Evolutionary conservation across 1,140 invertebrate genomes (phyloP), one percentile per base, ranked within the genome.

Genomic region (Nasonia vitripennis): DNA sequence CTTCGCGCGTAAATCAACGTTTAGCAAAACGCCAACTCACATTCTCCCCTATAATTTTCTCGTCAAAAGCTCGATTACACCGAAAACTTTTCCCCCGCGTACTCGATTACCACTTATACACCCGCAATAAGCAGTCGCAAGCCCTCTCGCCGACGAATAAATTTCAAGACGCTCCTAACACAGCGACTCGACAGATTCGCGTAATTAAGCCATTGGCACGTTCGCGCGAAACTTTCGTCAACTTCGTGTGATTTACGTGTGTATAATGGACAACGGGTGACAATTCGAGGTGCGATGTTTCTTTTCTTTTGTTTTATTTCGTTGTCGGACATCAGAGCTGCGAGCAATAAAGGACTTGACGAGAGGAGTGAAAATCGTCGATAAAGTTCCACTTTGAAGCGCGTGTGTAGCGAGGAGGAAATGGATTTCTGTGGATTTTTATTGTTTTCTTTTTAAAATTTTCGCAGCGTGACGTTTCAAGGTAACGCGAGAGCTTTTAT

Each of bases 151-250:
- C 62, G 62, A 67, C 62, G 62, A 17, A 14, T 67, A 67, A 67
- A 67, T n/a, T 67, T 67, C 17, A 27, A 27, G 11, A 67, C 62
- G 62, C 14, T 20, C 14, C 62, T 27, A 17, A 37, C 4, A 37
- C n/a, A n/a, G 14, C 20, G 5, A 4, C 27, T 27, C 5, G 62
- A 17, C n/a, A n/a, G 62, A n/a, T 67, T 67, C 62, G 62, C 2
- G 62, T 67, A 67, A 67, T 67, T 67, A 67, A 67, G 62, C 62
- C 62, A 67, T 67, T 20, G 62, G 12, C 62, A 67, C 62, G 62
- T 67, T 45, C 9, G 41, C 41, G 41, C 7, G 41, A 45, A 45
- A 45, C 41, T 45, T 45, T 45, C 41, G 41, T 45, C 41, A 45
- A 45, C 41, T 45, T 45, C 41, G 1, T 45, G 41, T 7, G 41